Base-by-base conservation (phyloP, 2,113 vertebrate species). In the Ameiurus melas region DNA sequence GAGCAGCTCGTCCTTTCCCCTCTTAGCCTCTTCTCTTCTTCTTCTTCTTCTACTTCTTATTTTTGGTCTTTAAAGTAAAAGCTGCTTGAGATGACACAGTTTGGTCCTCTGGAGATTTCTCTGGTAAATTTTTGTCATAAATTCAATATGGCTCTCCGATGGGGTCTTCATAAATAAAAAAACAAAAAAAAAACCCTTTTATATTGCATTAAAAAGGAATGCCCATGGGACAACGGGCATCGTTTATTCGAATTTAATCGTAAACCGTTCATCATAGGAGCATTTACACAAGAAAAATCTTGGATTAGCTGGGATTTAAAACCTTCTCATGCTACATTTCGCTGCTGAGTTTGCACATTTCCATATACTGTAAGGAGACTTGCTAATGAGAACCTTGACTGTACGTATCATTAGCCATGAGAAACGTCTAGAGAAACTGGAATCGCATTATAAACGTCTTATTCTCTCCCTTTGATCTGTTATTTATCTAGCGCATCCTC, bases 121-220 rank as follows among this genome's bases (percentile, higher is more conserved):
- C 80, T 77, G 88, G 81, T 85, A 62, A 58, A 88, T 85, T 83
- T 47, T 68, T 19, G 83, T 85, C 62, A 85, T 90, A 57, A 90
- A 89, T 87, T 86, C 55, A 79, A 89, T 85, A 88, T n/a, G 47
- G 51, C 84, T 83, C 89, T 71, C 79, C 68, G 84, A 84, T 27
- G 77, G 14, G 57, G 57, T 79, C 70, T 85, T 85, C 85, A 85
- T 87, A 85, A 87, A 85, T 39, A 84, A 25, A 36, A 1, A 36
- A 36, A 36, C 1, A 60, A 27, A 36, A 36, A 36, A 36, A 60
- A 27, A 57, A 81, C 17, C 82, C 68, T n/a, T 85, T 82, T 83
- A 77, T 83, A 87, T 79, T 90, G 89, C 88, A 89, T 85, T 87
- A 81, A 25, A 25, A 47, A 83, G 27, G 58, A 86, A 89, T 78